A percentile compares a stretch with the other conserved stretches of the same genome.
Evolutionary conservation across 2,888 invertebrate genomes (phyloP).

Genomic region (Lysandra bellargus): DNA sequence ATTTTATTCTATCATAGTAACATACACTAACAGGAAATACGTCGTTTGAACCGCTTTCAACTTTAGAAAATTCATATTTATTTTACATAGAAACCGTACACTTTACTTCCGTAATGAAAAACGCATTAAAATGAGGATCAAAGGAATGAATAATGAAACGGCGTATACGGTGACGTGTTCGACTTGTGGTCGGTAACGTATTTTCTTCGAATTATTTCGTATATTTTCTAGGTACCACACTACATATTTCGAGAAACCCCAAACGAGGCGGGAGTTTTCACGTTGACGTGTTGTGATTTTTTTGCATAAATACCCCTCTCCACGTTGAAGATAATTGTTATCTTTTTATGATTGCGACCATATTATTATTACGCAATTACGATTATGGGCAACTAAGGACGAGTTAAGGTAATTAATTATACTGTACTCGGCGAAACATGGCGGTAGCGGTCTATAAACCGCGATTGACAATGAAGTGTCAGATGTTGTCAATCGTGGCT

Average conservation of each 20-base stretch:
- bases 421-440: too few relatives aligned
- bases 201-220: neutral
- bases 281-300: neutral
- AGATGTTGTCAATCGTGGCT: too few relatives aligned
- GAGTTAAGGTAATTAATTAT: neutral
- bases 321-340: neutral
- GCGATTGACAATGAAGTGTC: too few relatives aligned
- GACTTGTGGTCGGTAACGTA: neutral
- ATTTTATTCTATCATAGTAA: too few relatives aligned
- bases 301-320: neutral
- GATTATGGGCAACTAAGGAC: neutral
- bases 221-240: neutral
- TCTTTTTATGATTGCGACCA: neutral
- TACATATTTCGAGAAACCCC: neutral
- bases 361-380: too few relatives aligned
- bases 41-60: neutral
- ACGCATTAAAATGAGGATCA: slow-evolving; percentile 23
- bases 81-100: slow-evolving; percentile 13
- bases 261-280: neutral
- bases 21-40: neutral
- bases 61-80: slow-evolving; percentile 7
- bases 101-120: slow-evolving; percentile 13
- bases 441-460: too few relatives aligned
- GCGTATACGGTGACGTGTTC: neutral
- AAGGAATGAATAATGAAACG: slow-evolving; percentile 11